Base-by-base conservation (phyloP, 2,797 vertebrate species). In the Cetoscarus ocellatus region DNA sequence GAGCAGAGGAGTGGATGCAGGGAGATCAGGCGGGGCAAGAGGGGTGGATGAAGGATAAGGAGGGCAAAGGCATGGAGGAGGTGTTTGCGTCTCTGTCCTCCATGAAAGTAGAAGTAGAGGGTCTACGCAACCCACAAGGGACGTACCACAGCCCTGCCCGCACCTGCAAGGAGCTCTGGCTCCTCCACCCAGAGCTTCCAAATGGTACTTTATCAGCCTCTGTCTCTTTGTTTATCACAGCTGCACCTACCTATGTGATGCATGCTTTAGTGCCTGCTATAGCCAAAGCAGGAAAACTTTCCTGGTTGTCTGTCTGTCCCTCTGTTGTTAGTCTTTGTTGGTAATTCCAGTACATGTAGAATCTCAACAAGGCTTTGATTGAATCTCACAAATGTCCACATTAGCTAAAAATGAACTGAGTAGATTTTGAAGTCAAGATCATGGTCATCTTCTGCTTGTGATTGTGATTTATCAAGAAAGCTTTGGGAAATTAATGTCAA, bases 111-210 rank as follows among this genome's bases (percentile, higher is more conserved):
- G 98, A 99, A 84, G 97, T 99, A 0, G 98, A 99, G 67, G 96
- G 97, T 70, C 95, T 99, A 90, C 95, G 97, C 44, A 97, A 96
- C 79, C 98, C 98, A 0, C 78, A 94, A 72, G 98, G 98, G 81
- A 98, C 97, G 0, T 97, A 93, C 78, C 94, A 94, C 82, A 99
- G 96, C 89, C 98, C 98, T 0, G 97, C 97, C 0, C 94, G 98
- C 7, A 98, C 97, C 86, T 99, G 98, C 95, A 99, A 98, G 83
- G 98, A 99, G 81, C 94, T 99, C 11, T 96, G 96, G 90, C 94
- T 98, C 38, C 97, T 96, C 72, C 93, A 97, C 68, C 96, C 97
- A 0, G 93, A 96, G 27, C 96, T 97, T 77, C 93, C 96, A 0
- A 96, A 98, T 0, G 98, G 98, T 99, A 92, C 63, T 27, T 18